Conservation (phyloP, 2,113 vertebrate species). For the Ceratotherium simum region DNA sequence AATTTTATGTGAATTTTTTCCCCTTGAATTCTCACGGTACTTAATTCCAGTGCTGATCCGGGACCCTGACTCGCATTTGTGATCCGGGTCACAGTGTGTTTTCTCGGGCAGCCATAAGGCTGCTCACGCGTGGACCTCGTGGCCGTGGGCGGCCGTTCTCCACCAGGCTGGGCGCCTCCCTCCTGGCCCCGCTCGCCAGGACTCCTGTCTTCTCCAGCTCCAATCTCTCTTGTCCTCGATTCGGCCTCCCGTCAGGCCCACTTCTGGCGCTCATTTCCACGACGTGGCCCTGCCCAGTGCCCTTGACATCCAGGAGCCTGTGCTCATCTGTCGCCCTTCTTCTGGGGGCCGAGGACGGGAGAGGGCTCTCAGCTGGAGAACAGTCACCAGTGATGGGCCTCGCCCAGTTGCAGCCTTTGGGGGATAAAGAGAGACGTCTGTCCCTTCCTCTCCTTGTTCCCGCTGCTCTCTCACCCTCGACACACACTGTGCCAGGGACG, state of each 20-base stretch:
- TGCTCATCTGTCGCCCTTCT: neutral
- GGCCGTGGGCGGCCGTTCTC: rapidly evolving
- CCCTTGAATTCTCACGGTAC: slow-evolving; percentile 9
- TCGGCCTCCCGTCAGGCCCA: neutral
- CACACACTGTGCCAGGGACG: neutral
- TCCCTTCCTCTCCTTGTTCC: neutral
- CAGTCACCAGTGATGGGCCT: neutral
- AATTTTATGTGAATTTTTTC: neutral
- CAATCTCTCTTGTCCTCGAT: neutral
- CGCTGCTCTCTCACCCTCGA: rapidly evolving
- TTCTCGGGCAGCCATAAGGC: rapidly evolving
- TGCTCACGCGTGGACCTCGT: rapidly evolving
- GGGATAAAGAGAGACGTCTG: neutral
- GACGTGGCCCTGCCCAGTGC: neutral
- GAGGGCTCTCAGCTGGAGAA: neutral
- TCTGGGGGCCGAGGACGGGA: neutral
- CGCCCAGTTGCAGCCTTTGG: neutral
- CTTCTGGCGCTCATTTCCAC: neutral
- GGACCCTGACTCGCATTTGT: neutral
- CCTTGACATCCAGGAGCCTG: neutral
- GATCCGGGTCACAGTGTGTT: neutral
- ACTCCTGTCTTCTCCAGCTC: neutral
- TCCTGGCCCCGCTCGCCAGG: neutral
- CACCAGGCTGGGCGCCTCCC: neutral
- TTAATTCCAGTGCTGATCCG: slow-evolving; percentile 45